Evolutionary conservation across 2,113 vertebrate species (phyloP).

Genomic region (Albula glossodonta): DNA sequence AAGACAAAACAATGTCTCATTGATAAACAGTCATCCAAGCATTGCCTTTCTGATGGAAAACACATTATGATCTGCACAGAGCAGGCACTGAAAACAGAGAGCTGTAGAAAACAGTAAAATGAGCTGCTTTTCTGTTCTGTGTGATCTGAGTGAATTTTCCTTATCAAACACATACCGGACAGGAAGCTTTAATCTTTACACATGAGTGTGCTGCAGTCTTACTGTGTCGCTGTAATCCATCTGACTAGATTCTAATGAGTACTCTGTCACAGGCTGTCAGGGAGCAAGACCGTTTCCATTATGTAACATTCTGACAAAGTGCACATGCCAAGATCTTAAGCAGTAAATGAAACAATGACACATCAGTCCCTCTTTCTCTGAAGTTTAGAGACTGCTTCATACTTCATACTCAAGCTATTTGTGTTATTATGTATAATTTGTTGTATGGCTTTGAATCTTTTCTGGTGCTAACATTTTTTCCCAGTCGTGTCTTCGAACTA

Average conservation of each 20-base stretch:
- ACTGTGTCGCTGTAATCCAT: conserved; percentile 20
- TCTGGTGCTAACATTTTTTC: too few relatives aligned
- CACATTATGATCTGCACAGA: conserved; percentile 26
- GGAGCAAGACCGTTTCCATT: conserved; percentile 51
- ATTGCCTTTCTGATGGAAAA: not conserved
- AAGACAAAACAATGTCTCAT: too few relatives aligned
- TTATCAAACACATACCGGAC: not conserved
- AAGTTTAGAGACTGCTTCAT: too few relatives aligned
- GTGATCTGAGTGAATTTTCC: not conserved
- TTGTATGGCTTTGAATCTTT: too few relatives aligned
- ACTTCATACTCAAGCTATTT: too few relatives aligned
- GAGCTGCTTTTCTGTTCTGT: not conserved
- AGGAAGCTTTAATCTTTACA: not conserved
- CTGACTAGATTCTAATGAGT: conserved; percentile 37
- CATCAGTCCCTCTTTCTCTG: too few relatives aligned
- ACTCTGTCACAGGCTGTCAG: conserved; percentile 53
- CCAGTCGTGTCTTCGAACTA: too few relatives aligned
- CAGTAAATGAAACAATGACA: conserved; percentile 41
- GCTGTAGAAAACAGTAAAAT: conserved; percentile 23
- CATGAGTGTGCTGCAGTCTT: conserved; percentile 28
- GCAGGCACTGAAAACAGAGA: conserved; percentile 40
- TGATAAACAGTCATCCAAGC: too few relatives aligned
- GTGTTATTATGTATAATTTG: too few relatives aligned
- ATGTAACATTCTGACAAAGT: conserved; percentile 49
- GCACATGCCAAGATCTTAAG: conserved; percentile 35